Evolutionary conservation across 2,113 vertebrate genomes (phyloP).

Genomic region (Ictalurus punctatus): DNA sequence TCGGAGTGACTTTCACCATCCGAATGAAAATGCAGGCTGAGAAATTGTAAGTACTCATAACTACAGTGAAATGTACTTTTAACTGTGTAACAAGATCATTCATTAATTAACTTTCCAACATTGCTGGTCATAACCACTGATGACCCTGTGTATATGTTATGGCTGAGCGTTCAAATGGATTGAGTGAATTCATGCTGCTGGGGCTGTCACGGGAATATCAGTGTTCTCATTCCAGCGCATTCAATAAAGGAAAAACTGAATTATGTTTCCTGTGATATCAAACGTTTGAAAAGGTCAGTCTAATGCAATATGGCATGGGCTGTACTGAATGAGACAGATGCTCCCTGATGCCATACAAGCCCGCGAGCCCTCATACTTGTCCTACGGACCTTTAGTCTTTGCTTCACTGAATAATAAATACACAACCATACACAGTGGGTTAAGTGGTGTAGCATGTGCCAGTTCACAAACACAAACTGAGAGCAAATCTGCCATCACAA

Average conservation of each 20-base stretch:
- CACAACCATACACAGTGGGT: not conserved
- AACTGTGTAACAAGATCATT: not conserved
- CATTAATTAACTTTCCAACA: not conserved
- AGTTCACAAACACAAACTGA: not conserved
- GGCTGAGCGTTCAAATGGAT: not conserved
- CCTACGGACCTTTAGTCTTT: not conserved
- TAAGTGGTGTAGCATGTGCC: not conserved
- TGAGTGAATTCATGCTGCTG: not conserved
- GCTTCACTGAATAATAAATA: not conserved
- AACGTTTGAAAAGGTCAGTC: constrained; percentile 30
- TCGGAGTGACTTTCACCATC: not conserved
- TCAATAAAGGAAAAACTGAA: constrained; percentile 10
- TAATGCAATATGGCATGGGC: not conserved
- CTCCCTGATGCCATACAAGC: not conserved
- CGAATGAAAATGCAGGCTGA: not conserved
- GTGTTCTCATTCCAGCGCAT: constrained; percentile 16
- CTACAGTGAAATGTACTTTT: not conserved
- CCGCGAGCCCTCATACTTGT: not conserved
- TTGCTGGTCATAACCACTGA: not conserved
- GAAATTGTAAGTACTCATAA: not conserved
- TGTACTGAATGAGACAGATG: not conserved
- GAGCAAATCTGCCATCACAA: constrained; percentile 19
- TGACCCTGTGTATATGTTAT: not conserved
- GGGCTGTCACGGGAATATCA: constrained; percentile 8
- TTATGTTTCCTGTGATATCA: not conserved